Conservation (phyloP, 2,797 vertebrate species). For the Enteromius afrohamiltoni region DNA sequence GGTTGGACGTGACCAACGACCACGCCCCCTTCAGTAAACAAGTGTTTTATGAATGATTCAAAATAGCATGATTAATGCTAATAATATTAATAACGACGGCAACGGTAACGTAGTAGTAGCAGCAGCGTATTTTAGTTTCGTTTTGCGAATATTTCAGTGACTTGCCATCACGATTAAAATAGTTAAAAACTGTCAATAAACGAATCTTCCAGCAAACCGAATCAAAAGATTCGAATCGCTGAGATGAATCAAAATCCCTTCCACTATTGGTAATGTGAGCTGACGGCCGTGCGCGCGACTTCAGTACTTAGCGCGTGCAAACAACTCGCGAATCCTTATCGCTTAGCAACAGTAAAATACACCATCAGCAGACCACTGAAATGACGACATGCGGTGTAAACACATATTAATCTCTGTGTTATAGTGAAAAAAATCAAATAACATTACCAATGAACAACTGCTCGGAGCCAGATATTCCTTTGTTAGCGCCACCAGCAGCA, state of each 20-base stretch:
- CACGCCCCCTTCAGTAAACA: neutral
- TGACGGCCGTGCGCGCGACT: neutral
- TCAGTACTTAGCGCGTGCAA: neutral
- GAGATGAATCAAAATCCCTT: neutral
- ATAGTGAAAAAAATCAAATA: neutral
- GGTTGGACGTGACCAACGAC: neutral
- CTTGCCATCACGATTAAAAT: neutral
- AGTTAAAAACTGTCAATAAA: neutral
- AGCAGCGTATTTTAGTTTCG: neutral
- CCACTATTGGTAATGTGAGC: constrained; percentile 10
- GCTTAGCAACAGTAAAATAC: constrained; percentile 18
- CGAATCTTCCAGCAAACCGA: neutral
- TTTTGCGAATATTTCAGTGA: neutral
- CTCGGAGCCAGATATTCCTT: constrained; percentile 46
- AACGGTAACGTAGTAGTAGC: neutral
- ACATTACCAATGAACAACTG: constrained; percentile 19
- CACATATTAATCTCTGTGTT: too few relatives aligned
- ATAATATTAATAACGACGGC: neutral
- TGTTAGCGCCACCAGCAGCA: constrained; percentile 52
- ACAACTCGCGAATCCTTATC: neutral
- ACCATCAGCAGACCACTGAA: neutral
- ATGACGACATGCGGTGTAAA: neutral
- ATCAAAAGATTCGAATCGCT: constrained; percentile 2
- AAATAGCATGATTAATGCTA: neutral
- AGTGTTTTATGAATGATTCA: neutral